Percentiles rank a stretch among this genome's conserved stretches.
phyloP scores from a whole-genome alignment of 1,140 invertebrate genomes.

The Watersipora subatra region DNA sequence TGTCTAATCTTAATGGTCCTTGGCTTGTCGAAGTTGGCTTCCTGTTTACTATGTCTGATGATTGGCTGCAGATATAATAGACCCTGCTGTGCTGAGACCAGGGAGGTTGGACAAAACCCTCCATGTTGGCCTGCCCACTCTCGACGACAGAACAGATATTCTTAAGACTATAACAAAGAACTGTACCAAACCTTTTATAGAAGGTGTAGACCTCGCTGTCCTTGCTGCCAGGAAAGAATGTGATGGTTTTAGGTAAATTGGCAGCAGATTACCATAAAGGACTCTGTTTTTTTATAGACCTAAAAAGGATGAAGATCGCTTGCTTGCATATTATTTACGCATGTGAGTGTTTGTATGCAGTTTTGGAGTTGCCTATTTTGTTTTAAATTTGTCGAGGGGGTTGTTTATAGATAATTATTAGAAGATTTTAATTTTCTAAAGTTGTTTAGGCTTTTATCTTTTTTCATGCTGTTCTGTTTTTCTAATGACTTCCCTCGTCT shows the following conservation, averaged over 20 bases:
- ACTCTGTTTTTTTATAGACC: neutral
- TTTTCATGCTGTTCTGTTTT: too few relatives aligned
- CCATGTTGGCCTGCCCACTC: slow-evolving; percentile 77
- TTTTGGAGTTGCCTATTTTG: neutral
- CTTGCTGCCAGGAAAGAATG: neutral
- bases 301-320: neutral
- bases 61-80: slow-evolving; percentile 75
- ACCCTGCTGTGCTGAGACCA: slow-evolving; percentile 84
- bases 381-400: too few relatives aligned
- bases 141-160: slow-evolving; percentile 70
- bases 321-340: neutral
- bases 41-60: too few relatives aligned
- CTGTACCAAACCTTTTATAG: slow-evolving; percentile 6
- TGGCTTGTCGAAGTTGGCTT: too few relatives aligned
- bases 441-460: too few relatives aligned
- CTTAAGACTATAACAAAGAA: slow-evolving; percentile 79
- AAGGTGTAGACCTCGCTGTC: neutral
- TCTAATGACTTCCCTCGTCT: too few relatives aligned
- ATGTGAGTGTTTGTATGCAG: neutral
- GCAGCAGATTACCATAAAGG: neutral
- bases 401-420: too few relatives aligned
- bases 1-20: too few relatives aligned
- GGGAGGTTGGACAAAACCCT: slow-evolving; percentile 85
- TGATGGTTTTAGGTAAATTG: neutral
- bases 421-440: too few relatives aligned